phyloP scores from a whole-genome alignment of 2,888 invertebrate genomes.

The Hirudinaria manillensis region DNA sequence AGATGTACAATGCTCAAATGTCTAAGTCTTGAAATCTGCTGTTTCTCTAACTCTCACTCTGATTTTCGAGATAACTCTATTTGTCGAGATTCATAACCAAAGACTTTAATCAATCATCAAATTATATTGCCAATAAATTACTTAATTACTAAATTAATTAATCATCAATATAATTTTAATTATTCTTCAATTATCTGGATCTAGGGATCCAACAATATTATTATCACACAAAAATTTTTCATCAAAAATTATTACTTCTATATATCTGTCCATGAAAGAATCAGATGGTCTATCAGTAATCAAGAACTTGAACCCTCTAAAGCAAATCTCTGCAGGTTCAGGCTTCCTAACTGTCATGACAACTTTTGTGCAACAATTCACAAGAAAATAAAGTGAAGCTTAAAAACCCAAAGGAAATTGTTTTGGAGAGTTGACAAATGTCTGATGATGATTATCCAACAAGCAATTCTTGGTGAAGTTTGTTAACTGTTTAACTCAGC shows the following conservation, averaged over 20 bases:
- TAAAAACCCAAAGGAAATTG: background rate
- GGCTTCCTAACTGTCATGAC: conserved; percentile 58
- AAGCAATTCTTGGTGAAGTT: background rate
- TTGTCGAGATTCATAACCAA: no score
- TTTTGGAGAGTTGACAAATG: background rate
- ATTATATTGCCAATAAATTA: no score
- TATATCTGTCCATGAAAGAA: conserved; percentile 82
- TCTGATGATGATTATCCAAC: background rate
- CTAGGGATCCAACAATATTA: no score
- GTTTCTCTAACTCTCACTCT: no score
- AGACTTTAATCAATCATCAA: no score
- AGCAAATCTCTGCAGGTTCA: conserved; percentile 92
- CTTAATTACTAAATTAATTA: no score
- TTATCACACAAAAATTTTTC: no score
- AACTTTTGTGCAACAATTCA: background rate
- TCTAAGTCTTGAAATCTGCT: no score
- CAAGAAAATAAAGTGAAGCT: background rate
- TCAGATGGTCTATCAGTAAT: conserved; percentile 97
- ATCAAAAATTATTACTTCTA: conserved; percentile 62
- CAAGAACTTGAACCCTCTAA: conserved; percentile 93
- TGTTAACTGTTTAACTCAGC: background rate
- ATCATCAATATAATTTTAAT: no score
- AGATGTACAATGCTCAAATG: no score
- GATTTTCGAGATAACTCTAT: no score
- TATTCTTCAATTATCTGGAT: no score